These are phyloP conservation scores for sheep (Ovis aries) DNA, from an alignment of 2,113 vertebrate species.

Conservation along the genomic window ARS-UI_Ramb_v3.0 NC_056056.1:153724001-153724500, in stretches of 20 bases:
- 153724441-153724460: slow-evolving; percentile 27
- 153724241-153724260: slow-evolving; percentile 25
- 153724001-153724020: background rate
- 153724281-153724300: background rate
- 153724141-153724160: background rate
- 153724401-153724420: background rate
- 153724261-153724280: slow-evolving; percentile 15
- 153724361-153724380: background rate
- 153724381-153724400: background rate
- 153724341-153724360: background rate
- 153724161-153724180: background rate
- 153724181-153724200: background rate
- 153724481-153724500: background rate
- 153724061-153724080: background rate
- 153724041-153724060: background rate
- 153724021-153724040: background rate
- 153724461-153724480: slow-evolving; percentile 17
- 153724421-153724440: background rate
- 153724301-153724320: background rate
- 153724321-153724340: background rate
- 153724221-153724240: slow-evolving; percentile 36
- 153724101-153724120: background rate
- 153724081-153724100: background rate
- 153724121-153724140: background rate
- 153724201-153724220: slow-evolving; percentile 18